A percentile compares a stretch with the other conserved stretches of the same genome.
phyloP scores from a whole-genome alignment of 2,888 invertebrate species.

The Oasisia sp. region DNA sequence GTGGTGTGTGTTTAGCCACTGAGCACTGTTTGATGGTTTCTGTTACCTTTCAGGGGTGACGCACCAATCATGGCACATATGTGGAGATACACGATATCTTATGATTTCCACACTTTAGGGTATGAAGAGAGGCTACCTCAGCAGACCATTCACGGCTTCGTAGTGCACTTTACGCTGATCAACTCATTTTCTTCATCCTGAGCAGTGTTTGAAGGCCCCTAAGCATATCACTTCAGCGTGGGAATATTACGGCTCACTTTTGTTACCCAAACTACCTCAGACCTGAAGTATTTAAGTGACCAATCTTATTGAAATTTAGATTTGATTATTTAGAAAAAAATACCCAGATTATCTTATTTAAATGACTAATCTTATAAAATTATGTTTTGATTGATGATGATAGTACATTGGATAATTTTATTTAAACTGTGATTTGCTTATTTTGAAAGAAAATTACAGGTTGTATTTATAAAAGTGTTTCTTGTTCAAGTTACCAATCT shows the following conservation, averaged over 20 bases:
- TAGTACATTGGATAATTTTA: too few relatives aligned
- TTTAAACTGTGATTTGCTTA: too few relatives aligned
- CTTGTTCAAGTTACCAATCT: too few relatives aligned
- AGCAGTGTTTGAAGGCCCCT: not conserved
- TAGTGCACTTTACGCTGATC: not conserved
- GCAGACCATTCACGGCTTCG: not conserved
- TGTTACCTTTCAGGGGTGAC: conserved; percentile 79
- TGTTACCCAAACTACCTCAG: not conserved
- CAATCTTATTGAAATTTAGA: too few relatives aligned
- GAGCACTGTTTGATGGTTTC: conserved; percentile 19
- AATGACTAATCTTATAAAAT: not conserved
- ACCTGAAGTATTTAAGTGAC: not conserved
- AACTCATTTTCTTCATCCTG: not conserved
- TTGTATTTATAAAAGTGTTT: too few relatives aligned
- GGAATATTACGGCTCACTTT: not conserved
- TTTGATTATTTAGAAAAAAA: too few relatives aligned
- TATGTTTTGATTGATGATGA: too few relatives aligned
- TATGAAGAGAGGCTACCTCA: conserved; percentile 40
- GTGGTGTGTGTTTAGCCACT: not conserved
- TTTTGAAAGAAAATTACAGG: too few relatives aligned
- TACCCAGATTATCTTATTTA: not conserved
- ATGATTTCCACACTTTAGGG: conserved; percentile 61
- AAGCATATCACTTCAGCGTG: not conserved
- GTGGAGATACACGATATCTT: conserved; percentile 78
- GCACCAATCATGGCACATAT: conserved; percentile 96